Evolutionary conservation across 2,797 vertebrate genomes (phyloP), one percentile per base, ranked within the genome.

Genomic region (Vultur gryphus): DNA sequence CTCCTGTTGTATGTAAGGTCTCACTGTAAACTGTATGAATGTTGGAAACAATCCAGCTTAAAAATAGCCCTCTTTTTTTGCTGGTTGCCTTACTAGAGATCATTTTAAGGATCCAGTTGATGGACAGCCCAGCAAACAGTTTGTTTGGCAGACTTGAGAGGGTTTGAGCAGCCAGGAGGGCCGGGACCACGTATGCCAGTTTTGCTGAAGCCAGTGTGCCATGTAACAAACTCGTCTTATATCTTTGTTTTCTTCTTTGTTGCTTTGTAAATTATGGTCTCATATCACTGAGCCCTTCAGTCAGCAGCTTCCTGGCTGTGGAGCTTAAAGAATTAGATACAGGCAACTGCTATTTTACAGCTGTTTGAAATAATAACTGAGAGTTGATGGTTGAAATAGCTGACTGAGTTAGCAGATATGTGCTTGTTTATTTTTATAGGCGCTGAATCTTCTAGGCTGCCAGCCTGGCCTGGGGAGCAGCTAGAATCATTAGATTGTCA

Each of bases 311-410:
- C 52, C 58, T 83, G 69, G 62, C 75, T 44, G 2, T 26, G 20
- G 43, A 69, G 43, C 94, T 96, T 87, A 81, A 84, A 89, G 77
- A 67, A 70, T 91, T 94, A 86, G 67, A 76, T 37, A 43, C 19
- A 41, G 85, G 16, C 78, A 89, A 70, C 73, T 94, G 67, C 77
- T 96, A 20, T 54, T 73, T 65, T 93, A 25, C 26, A 89, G 89
- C 80, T 96, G 62, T 90, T 96, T 90, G 76, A 93, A 94, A 71
- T 78, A 90, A 61, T 72, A 93, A 84, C 55, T 87, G 57, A 84
- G 44, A 72, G 65, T 43, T 92, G 94, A 70, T 78, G 73, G 92
- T 48, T 89, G 44, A 84, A 90, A 71, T 73, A 58, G 18, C 73
- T 90, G 59, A 77, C 65, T 76, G 90, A 89, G 70, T 90, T 87